phyloP scores from a whole-genome alignment of 2,888 invertebrate species.

The Habrosyne pyritoides region DNA sequence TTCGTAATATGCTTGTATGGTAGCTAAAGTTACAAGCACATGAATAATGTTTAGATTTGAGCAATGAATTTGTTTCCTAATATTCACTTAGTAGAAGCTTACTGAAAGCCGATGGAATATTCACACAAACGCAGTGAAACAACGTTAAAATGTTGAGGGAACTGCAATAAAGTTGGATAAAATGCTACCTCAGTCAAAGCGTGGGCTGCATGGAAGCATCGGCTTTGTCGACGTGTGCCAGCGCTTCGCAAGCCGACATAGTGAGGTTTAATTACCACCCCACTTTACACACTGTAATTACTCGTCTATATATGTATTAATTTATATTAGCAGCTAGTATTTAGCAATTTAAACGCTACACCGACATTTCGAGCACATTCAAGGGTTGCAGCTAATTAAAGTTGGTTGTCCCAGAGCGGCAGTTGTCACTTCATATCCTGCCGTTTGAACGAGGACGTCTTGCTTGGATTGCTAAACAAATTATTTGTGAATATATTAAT shows the following conservation, averaged over 20 bases:
- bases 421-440: constrained; percentile 61
- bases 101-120: background rate
- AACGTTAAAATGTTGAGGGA: background rate
- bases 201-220: background rate
- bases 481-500: constrained; percentile 28
- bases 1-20: background rate
- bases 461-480: constrained; percentile 25
- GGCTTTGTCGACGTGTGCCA: background rate
- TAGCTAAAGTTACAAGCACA: background rate
- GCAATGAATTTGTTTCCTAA: background rate
- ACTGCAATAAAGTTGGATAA: background rate
- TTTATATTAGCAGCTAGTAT: constrained; percentile 15
- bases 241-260: background rate
- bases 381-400: constrained; percentile 58
- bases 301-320: background rate
- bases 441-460: constrained; percentile 16
- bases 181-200: background rate
- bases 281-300: background rate
- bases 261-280: background rate
- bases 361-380: constrained; percentile 20
- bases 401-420: constrained; percentile 53
- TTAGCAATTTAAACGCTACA: constrained; percentile 11
- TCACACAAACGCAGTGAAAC: background rate
- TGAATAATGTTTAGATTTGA: background rate
- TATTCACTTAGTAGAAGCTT: too few species aligned